Conservation (phyloP, 2,113 vertebrate species). For the Pycnonotus jocosus region DNA sequence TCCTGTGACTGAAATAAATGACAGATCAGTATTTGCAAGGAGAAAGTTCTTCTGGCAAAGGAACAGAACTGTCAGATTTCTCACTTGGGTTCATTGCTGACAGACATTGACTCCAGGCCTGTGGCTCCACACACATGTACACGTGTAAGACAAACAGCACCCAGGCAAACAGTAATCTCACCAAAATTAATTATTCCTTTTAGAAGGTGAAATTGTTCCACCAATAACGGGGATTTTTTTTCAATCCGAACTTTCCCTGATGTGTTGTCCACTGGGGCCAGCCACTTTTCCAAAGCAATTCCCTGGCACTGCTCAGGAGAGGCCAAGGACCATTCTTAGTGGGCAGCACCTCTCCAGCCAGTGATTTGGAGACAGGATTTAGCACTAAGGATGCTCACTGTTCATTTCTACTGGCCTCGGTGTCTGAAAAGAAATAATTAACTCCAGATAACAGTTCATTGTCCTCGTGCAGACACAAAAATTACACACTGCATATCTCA, state of each 20-base stretch:
- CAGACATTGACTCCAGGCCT: background rate
- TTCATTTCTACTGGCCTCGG: background rate
- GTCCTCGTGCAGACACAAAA: background rate
- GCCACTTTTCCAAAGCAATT: background rate
- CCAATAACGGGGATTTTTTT: background rate
- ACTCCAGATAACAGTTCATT: background rate
- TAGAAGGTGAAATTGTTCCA: background rate
- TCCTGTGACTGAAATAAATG: background rate
- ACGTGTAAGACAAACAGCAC: background rate
- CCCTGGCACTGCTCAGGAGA: background rate
- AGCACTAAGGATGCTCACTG: background rate
- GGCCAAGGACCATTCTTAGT: background rate
- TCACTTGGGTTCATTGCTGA: background rate
- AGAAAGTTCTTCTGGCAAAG: background rate
- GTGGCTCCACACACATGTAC: fast-evolving
- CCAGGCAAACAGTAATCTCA: background rate
- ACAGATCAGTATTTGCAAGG: background rate
- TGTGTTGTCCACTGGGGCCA: background rate
- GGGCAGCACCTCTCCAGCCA: background rate
- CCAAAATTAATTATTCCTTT: background rate
- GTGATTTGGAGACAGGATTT: background rate
- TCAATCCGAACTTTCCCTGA: background rate
- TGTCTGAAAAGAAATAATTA: background rate
- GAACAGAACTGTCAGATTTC: background rate
- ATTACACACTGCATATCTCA: background rate